Evolutionary conservation across 2,888 invertebrate genomes (phyloP).

Genomic region (Amphipyra tragopoginis): DNA sequence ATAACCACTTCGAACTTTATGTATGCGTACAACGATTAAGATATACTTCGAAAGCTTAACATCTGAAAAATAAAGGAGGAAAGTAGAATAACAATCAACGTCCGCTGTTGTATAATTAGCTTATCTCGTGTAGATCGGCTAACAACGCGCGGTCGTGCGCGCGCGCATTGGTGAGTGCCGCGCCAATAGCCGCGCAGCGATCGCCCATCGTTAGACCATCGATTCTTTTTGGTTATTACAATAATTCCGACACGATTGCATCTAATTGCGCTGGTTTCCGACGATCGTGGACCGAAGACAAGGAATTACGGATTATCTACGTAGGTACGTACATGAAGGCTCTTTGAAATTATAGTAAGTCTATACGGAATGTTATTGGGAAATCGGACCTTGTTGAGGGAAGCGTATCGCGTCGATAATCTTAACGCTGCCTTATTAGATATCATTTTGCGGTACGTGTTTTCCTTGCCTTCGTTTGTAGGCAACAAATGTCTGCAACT

Average conservation of each 20-base stretch:
- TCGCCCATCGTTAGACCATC: slow-evolving; percentile 81
- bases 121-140: slow-evolving; percentile 84
- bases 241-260: slow-evolving; percentile 88
- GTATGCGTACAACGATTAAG: slow-evolving; percentile 58
- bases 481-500: slow-evolving; percentile 45
- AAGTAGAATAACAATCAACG: slow-evolving; percentile 78
- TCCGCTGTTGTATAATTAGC: slow-evolving; percentile 82
- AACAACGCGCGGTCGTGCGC: slow-evolving; percentile 78
- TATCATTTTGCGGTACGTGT: slow-evolving; percentile 79
- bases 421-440: slow-evolving; percentile 75
- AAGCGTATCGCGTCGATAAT: slow-evolving; percentile 75
- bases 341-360: slow-evolving; percentile 60
- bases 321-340: slow-evolving; percentile 62
- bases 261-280: slow-evolving; percentile 87
- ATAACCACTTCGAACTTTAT: slow-evolving; percentile 71
- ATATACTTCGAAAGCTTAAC: slow-evolving; percentile 72
- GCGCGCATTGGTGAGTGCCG: slow-evolving; percentile 84
- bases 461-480: slow-evolving; percentile 63
- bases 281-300: slow-evolving; percentile 78
- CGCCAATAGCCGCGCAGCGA: slow-evolving; percentile 82
- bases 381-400: slow-evolving; percentile 71
- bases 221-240: slow-evolving; percentile 89
- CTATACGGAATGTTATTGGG: slow-evolving; percentile 52
- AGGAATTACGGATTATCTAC: slow-evolving; percentile 77
- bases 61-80: slow-evolving; percentile 81